These are phyloP conservation scores for Hyles euphorbiae DNA, from an alignment of 1,140 invertebrate species.

Conservation along the genomic window DNA sequence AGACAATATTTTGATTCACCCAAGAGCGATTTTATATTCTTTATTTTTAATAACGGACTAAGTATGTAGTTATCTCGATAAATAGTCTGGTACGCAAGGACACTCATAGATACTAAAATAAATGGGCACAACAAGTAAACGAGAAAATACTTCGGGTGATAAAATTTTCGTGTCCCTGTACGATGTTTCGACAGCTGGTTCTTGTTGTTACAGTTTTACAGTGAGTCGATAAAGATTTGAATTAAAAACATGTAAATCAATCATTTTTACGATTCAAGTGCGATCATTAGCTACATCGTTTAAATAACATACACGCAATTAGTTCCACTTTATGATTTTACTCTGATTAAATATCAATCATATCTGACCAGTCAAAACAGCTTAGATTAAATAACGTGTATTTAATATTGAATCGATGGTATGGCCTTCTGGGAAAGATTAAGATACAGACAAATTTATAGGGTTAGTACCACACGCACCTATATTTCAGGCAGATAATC, in stretches of 20 bases:
- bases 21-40: slow-evolving; percentile 20
- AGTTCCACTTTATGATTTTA: not conserved
- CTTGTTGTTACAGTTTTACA: slow-evolving; percentile 9
- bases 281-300: no score
- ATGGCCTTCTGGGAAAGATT: no score
- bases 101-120: slow-evolving; percentile 11
- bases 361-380: not conserved
- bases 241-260: slow-evolving; percentile 1
- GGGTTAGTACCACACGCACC: no score
- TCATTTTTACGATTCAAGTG: slow-evolving; percentile 2
- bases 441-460: no score
- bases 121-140: slow-evolving; percentile 13
- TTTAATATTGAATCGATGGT: no score
- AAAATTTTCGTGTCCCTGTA: slow-evolving; percentile 20
- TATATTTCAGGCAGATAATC: no score
- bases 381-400: not conserved
- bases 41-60: slow-evolving; percentile 21
- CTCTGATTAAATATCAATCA: not conserved
- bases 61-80: slow-evolving; percentile 12
- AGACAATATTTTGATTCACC: slow-evolving; percentile 19
- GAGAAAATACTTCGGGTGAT: slow-evolving; percentile 18
- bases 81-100: slow-evolving; percentile 5
- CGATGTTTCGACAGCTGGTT: slow-evolving; percentile 16
- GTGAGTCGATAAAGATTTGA: no score
- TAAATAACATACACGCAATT: no score